Evolutionary conservation across 2,797 vertebrate genomes (phyloP), one percentile per base, ranked within the genome.

Genomic region (Gymnoscopelus braueri): DNA sequence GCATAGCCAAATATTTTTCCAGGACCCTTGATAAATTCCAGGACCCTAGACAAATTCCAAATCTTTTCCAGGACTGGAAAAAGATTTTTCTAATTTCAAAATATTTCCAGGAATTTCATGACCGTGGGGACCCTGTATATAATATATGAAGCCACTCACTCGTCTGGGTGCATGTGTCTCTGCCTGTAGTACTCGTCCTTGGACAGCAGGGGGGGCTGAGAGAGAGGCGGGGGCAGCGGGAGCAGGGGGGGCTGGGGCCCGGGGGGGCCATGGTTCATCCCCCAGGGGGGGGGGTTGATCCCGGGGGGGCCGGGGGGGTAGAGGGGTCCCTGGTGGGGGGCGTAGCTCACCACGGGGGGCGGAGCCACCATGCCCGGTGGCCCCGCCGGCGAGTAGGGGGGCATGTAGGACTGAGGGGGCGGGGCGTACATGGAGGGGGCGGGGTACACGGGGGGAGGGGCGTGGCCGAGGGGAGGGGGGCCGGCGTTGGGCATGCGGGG

Each of bases 141-240:
- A n/a, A n/a, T n/a, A n/a, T n/a, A n/a, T n/a, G n/a, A n/a, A n/a
- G n/a, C n/a, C n/a, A n/a, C 97, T 95, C 91, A 99, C 98, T 98
- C 96, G 90, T 99, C 97, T 82, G 96, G 98, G 5, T 97, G 90
- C 71, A 96, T 94, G 61, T 97, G 95, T 4, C 98, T 95, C 60
- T 95, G 96, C 86, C 97, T 94, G 91, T 99, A 98, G 93, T 98
- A 99, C 71, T 99, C 97, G 81, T 99, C 97, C 88, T 97, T 97
- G 76, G 96, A 97, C 63, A 98, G 89, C 63, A 95, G 96, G n/a
- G 89, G 90, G 12, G 76, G 5, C 15, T 88, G 70, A 3, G 90
- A 67, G 0, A 24, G 64, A 53, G 55, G 65, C 47, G 86, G 77
- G 35, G 86, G 80, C 14, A 88, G 71, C 19, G 81, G 60, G 3